These are phyloP conservation scores for Heliconius hermathena DNA, from an alignment of 1,140 invertebrate species.

Conservation along the genomic window DNA sequence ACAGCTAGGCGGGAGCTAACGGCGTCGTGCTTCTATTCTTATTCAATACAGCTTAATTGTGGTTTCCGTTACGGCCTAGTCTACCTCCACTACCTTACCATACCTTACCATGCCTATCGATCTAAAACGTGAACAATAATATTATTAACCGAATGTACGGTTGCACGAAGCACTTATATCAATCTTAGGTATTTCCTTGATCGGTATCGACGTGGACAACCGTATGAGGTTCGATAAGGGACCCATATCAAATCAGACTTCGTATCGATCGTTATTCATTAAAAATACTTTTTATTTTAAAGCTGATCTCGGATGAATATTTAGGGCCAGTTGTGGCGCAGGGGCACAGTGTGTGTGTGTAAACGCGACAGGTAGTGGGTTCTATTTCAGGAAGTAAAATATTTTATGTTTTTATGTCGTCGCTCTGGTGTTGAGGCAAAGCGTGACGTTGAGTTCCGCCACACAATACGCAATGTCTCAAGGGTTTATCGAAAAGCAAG, in stretches of 20 bases:
- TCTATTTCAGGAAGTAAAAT: no score
- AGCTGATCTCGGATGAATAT: conserved; percentile 45
- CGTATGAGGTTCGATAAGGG: conserved; percentile 35
- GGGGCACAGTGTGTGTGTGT: no score
- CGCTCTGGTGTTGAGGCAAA: no score
- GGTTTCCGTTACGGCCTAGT: conserved; percentile 50
- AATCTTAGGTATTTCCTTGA: conserved; percentile 60
- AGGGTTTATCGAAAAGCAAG: no score
- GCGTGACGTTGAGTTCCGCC: no score
- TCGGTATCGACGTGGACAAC: conserved; percentile 53
- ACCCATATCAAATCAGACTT: conserved; percentile 58
- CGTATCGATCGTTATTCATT: conserved; percentile 52
- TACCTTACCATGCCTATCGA: conserved; percentile 52
- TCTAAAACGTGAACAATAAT: conserved; percentile 75
- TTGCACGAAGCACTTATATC: conserved; percentile 62
- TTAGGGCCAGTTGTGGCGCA: neutral
- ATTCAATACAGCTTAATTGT: conserved; percentile 58
- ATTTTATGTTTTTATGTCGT: no score
- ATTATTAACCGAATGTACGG: conserved; percentile 71
- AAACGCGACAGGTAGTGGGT: no score
- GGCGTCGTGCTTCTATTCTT: conserved; percentile 41
- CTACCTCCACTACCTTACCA: conserved; percentile 19
- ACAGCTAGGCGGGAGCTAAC: conserved; percentile 34
- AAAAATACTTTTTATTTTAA: conserved; percentile 52
- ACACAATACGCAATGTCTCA: no score